phyloP scores from a whole-genome alignment of 2,888 invertebrate species.

The Metalampra italica region DNA sequence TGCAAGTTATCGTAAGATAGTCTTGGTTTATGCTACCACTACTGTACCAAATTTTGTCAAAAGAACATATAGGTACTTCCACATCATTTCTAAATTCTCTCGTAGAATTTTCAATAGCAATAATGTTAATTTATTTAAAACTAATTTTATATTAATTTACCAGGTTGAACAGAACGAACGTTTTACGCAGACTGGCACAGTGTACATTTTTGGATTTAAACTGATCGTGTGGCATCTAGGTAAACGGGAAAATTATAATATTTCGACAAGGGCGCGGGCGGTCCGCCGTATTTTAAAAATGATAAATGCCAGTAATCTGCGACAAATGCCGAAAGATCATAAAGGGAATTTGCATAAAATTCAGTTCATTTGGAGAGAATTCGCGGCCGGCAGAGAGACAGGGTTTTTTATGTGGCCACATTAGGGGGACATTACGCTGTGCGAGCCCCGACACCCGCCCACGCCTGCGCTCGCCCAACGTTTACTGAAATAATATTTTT shows the following conservation, averaged over 20 bases:
- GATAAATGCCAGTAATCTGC: constrained; percentile 37
- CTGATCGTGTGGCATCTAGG: too few species aligned
- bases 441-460: constrained; percentile 12
- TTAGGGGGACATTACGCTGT: constrained; percentile 57
- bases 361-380: constrained; percentile 51
- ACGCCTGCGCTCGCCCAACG: constrained; percentile 26
- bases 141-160: too few species aligned
- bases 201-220: too few species aligned
- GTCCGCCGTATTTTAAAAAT: constrained; percentile 16
- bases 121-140: too few species aligned
- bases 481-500: constrained; percentile 64
- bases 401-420: constrained; percentile 56
- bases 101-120: too few species aligned
- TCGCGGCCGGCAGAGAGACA: constrained; percentile 35
- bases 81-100: too few species aligned
- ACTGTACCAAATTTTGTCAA: too few species aligned
- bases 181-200: too few species aligned
- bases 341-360: constrained; percentile 63
- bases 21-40: too few species aligned
- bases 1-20: too few species aligned
- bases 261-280: constrained; percentile 31
- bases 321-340: constrained; percentile 54
- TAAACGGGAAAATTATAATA: constrained; percentile 13
- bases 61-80: too few species aligned
- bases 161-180: too few species aligned